These are phyloP conservation scores for Galeopsomyia nigrocyanea DNA, from an alignment of 2,888 invertebrate species.

Conservation along the genomic window DNA sequence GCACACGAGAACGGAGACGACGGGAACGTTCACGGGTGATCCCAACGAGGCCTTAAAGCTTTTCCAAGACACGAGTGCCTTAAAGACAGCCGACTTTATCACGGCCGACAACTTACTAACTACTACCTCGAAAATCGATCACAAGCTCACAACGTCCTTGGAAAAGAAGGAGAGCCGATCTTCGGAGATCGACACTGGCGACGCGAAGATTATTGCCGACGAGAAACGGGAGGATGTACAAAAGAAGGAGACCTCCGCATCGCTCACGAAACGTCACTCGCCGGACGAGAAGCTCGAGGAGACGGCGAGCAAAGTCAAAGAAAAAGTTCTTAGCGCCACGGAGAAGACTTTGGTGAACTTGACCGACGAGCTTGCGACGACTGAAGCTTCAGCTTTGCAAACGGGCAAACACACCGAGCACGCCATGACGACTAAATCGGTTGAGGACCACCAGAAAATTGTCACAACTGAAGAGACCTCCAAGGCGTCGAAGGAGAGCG, in stretches of 20 bases:
- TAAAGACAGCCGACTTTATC: conserved; percentile 49
- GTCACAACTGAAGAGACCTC: conserved; percentile 54
- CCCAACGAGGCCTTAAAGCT: conserved; percentile 55
- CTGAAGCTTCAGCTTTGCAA: conserved; percentile 59
- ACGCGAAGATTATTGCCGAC: conserved; percentile 57
- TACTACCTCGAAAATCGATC: conserved; percentile 61
- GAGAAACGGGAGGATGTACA: conserved; percentile 60
- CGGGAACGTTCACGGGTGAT: conserved; percentile 54
- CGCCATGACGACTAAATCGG: conserved; percentile 46
- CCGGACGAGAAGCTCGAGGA: conserved; percentile 58
- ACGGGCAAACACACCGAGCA: conserved; percentile 53
- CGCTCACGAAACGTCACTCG: conserved; percentile 56
- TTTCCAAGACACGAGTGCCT: conserved; percentile 53
- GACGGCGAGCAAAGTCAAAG: conserved; percentile 53
- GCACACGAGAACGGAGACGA: conserved; percentile 53
- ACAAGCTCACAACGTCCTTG: conserved; percentile 54
- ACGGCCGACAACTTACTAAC: conserved; percentile 47
- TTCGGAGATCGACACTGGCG: conserved; percentile 57
- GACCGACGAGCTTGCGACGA: conserved; percentile 55
- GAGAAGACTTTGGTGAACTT: conserved; percentile 58
- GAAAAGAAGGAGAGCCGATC: conserved; percentile 60
- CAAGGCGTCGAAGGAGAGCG: conserved; percentile 53
- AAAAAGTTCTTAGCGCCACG: conserved; percentile 53
- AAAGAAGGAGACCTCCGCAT: conserved; percentile 57
- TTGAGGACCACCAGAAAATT: conserved; percentile 58